Evolutionary conservation across 2,797 vertebrate species (phyloP).

Genomic region (Hydrophis major): DNA sequence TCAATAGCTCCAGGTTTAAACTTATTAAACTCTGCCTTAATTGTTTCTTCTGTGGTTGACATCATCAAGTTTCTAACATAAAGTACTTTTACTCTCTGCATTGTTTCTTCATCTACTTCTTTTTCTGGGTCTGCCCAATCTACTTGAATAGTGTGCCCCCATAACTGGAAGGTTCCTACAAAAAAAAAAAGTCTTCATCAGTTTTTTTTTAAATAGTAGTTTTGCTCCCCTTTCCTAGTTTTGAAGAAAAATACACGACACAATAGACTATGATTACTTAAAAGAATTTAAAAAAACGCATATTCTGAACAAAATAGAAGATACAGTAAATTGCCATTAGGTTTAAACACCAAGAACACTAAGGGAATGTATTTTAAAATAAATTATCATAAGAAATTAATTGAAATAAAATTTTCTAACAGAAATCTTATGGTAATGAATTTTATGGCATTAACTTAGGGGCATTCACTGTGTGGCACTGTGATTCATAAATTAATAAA

Average conservation of each 20-base stretch:
- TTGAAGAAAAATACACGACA: not conserved
- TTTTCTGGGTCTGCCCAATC: slow-evolving; percentile 95
- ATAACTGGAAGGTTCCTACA: slow-evolving; percentile 85
- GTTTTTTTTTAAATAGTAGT: not conserved
- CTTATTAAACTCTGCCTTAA: slow-evolving; percentile 84
- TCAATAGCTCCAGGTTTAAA: slow-evolving; percentile 87
- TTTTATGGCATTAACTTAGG: not conserved
- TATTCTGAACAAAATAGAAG: not conserved
- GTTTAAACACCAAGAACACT: not conserved
- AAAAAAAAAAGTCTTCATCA: slow-evolving; percentile 3
- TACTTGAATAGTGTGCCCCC: slow-evolving; percentile 90
- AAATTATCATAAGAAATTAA: not conserved
- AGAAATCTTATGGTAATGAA: not conserved
- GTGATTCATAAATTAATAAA: not conserved
- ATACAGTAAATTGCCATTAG: not conserved
- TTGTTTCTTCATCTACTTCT: slow-evolving; percentile 88
- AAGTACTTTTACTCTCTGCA: slow-evolving; percentile 88
- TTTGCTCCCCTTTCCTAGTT: not conserved
- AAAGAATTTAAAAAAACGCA: not conserved
- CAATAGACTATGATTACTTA: not conserved
- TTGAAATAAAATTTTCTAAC: not conserved
- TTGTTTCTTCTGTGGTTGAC: slow-evolving; percentile 87
- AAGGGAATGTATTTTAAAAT: not conserved
- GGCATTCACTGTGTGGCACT: not conserved
- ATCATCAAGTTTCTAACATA: slow-evolving; percentile 90